Base-by-base conservation (phyloP, 2,797 vertebrate genomes). In the Apodemus agrarius region DNA sequence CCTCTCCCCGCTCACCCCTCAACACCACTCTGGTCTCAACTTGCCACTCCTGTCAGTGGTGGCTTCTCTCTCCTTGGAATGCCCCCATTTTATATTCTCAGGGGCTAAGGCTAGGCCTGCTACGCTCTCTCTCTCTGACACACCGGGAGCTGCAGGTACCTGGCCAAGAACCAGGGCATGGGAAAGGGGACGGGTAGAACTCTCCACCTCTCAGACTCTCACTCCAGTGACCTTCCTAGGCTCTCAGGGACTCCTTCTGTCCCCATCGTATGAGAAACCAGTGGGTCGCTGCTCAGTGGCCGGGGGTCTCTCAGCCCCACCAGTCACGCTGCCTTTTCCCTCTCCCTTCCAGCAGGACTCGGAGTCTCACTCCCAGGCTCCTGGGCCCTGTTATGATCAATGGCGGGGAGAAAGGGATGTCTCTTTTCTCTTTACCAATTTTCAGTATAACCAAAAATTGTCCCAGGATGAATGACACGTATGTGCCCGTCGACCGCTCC, bases 371-470 rank as follows among this genome's bases (percentile, higher is more conserved):
- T 88, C 94, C 88, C 0, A 1, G 81, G n/a, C 84, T 94, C 74
- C 74, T 89, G 74, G 90, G 59, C 91, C 81, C 90, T 93, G 34
- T 95, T 88, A 72, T 89, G 59, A 91, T 82, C 94, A 93, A 81
- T 87, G 93, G 76, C 79, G 65, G 76, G 95, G 93, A 96, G 88
- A 91, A 95, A 93, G 84, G 90, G 31, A 52, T 96, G 75, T 93
- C 79, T 97, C 92, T 97, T 90, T 97, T 94, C 91, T 96, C 96
- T 96, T 96, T 92, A 84, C 86, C 95, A 72, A 96, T 93, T 95
- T 96, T 97, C 96, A 97, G 83, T 97, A 88, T 94, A 98, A 98
- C 98, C 98, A 98, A 98, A 98, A 97, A 98, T 96, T 83, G 86
- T 90, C 96, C 96, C 95, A 96, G 95, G 89, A 93, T 34, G 76